These are phyloP conservation scores for Staurois parvus DNA, from an alignment of 2,797 vertebrate genomes.

Conservation along the genomic window DNA sequence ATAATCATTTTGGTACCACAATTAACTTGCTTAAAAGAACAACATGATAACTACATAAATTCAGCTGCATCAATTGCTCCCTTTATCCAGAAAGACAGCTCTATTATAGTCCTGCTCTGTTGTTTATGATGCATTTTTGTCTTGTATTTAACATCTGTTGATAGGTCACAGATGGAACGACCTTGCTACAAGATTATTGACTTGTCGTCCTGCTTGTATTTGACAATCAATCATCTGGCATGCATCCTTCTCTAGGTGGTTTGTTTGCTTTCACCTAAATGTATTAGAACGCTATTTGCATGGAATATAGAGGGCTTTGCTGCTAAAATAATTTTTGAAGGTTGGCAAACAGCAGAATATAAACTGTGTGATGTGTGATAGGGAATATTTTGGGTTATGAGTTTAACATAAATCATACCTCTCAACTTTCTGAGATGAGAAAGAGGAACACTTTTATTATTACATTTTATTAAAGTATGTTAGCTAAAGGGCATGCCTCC, in stretches of 20 bases:
- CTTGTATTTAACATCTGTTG: conserved; percentile 24
- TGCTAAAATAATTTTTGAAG: conserved; percentile 14
- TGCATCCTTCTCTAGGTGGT: conserved; percentile 29
- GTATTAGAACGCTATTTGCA: conserved; percentile 36
- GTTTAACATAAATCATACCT: neutral
- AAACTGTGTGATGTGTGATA: neutral
- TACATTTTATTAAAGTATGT: too few relatives aligned
- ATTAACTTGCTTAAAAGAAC: neutral
- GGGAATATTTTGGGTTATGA: neutral
- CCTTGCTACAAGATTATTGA: conserved; percentile 51
- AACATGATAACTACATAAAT: neutral
- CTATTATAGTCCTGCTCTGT: neutral
- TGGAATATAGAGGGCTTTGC: conserved; percentile 10
- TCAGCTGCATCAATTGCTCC: neutral
- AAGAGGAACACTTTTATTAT: too few relatives aligned
- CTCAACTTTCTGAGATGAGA: too few relatives aligned
- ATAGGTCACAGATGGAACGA: conserved; percentile 38
- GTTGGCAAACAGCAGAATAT: neutral
- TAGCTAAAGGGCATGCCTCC: too few relatives aligned
- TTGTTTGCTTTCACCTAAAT: conserved; percentile 34
- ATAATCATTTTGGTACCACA: neutral
- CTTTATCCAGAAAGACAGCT: neutral
- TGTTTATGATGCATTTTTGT: conserved; percentile 10
- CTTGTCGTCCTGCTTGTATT: conserved; percentile 33
- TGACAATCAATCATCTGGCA: conserved; percentile 34